Evolutionary conservation across 2,113 vertebrate genomes (phyloP).

Genomic region (Picathartes gymnocephalus): DNA sequence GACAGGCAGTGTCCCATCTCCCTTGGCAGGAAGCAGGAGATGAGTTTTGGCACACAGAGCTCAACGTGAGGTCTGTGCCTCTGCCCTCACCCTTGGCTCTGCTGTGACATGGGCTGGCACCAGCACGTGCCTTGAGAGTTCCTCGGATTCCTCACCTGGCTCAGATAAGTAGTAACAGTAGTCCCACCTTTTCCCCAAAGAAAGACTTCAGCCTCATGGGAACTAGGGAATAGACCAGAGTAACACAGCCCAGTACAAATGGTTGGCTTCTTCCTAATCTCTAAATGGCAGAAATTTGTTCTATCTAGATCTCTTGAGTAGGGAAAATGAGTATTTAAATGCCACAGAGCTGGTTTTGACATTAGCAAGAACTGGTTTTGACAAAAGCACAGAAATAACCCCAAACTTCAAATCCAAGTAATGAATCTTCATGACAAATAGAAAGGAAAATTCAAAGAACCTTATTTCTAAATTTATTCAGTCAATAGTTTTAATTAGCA

Average conservation of each 20-base stretch:
- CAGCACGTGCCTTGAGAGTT: rapidly evolving
- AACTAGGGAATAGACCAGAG: neutral
- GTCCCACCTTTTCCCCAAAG: neutral
- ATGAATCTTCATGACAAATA: neutral
- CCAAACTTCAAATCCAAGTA: neutral
- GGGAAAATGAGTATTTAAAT: neutral
- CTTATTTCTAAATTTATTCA: neutral
- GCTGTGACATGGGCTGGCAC: neutral
- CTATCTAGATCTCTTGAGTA: neutral
- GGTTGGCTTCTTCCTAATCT: neutral
- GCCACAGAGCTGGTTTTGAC: neutral
- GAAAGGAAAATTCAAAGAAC: neutral
- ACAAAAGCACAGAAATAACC: neutral
- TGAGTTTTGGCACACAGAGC: neutral
- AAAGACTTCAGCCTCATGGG: neutral
- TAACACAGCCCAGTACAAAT: neutral
- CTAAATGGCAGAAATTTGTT: neutral
- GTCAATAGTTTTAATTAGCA: neutral
- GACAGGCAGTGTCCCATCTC: neutral
- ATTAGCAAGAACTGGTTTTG: neutral
- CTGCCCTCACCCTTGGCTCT: neutral
- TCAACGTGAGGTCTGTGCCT: neutral
- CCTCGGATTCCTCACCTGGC: neutral
- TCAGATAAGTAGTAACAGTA: neutral
- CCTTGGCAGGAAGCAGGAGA: neutral